Evolutionary conservation across 2,888 invertebrate genomes (phyloP).

Genomic region (Cheilosia variabilis): DNA sequence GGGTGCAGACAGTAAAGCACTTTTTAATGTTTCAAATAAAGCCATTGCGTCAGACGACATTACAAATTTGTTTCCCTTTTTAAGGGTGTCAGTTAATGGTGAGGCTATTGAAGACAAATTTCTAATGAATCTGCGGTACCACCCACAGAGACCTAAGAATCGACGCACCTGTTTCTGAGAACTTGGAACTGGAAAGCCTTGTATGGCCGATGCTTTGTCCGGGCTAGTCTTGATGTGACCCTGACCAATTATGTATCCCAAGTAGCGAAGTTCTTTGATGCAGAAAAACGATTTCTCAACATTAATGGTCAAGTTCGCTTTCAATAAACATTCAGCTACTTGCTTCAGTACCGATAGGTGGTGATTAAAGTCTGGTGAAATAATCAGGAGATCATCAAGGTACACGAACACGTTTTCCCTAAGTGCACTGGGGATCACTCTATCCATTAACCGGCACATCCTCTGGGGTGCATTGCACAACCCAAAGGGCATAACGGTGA

Average conservation of each 20-base stretch:
- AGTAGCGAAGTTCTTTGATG: background rate
- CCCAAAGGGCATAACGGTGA: background rate
- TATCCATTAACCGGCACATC: conserved; percentile 3
- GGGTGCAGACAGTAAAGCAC: no score
- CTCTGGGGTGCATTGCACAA: background rate
- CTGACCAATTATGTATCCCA: background rate
- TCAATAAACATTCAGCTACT: background rate
- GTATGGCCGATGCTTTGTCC: background rate
- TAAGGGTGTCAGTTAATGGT: background rate
- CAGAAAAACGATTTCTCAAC: background rate
- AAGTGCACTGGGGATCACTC: background rate
- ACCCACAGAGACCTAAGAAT: background rate
- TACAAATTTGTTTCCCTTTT: background rate
- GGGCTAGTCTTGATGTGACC: background rate
- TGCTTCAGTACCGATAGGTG: background rate
- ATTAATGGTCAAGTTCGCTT: background rate
- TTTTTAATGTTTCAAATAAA: background rate
- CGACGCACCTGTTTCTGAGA: background rate
- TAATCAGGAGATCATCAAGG: background rate
- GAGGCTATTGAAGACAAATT: background rate
- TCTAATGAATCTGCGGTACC: background rate
- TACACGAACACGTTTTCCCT: background rate
- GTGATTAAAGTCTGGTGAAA: background rate
- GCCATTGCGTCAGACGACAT: background rate
- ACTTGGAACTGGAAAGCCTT: background rate